Evolutionary conservation across 2,113 vertebrate genomes (phyloP), one percentile per base, ranked within the genome.

Genomic region (Phylloscopus trochilus): DNA sequence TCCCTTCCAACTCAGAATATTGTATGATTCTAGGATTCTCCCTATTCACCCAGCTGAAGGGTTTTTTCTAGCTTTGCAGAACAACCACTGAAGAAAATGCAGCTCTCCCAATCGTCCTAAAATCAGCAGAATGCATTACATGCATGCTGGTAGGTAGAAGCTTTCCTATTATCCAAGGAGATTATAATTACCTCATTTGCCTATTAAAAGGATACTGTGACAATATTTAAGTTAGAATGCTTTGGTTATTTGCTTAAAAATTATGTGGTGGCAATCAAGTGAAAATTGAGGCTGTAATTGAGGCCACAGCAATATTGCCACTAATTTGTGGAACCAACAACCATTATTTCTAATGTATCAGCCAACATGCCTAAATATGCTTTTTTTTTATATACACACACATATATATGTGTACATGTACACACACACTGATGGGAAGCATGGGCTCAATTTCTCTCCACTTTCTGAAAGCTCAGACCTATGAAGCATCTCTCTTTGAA

Each of bases 181-280:
- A 95, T 95, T 70, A 86, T 97, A 97, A 96, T 95, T 93, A 94
- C 76, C 52, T 93, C 96, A 87, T 94, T 96, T 94, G 83, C 94
- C 91, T 94, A 55, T 83, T 97, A 94, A 94, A 89, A 91, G 80
- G 73, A 78, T 81, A 70, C 73, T 94, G 86, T 92, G 92, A 93
- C 94, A 96, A 95, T 95, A 92, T 97, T 95, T 93, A 94, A 96
- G 95, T 92, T 94, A 51, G 83, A 86, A 92, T 67, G 76, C 64
- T 92, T 59, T 67, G 60, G 86, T 95, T 97, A 92, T 97, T 97
- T 96, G 94, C 94, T 83, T 92, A 78, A 97, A 96, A 95, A 96
- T 94, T 86, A 97, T 52, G 89, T 72, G 73, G 64, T 68, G 91
- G 96, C 91, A 95, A 97, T 97, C 96, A 97, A 96, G 68, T 90